A percentile compares a stretch with the other conserved stretches of the same genome.
phyloP scores from a whole-genome alignment of 2,797 vertebrate species.

The Chromobotia macracanthus region DNA sequence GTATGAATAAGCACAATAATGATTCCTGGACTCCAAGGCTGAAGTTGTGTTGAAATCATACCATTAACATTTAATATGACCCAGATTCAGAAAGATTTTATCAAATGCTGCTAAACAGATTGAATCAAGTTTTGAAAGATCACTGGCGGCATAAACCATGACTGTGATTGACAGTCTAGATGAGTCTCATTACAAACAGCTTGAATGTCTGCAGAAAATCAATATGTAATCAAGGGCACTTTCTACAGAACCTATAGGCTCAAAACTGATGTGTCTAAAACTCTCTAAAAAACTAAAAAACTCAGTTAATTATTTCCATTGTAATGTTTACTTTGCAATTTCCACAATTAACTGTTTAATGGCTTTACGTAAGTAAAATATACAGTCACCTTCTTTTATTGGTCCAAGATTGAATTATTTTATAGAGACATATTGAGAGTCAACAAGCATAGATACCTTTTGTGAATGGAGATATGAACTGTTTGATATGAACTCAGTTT shows the following conservation, averaged over 20 bases:
- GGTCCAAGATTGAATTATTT: neutral
- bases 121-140: conserved; percentile 18
- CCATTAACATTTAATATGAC: conserved; percentile 20
- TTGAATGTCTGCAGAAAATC: conserved; percentile 49
- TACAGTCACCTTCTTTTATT: conserved; percentile 4
- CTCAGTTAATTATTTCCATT: conserved; percentile 38
- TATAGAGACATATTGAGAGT: neutral
- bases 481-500: neutral
- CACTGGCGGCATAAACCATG: neutral
- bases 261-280: conserved; percentile 35
- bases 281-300: conserved; percentile 30
- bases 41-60: conserved; percentile 34
- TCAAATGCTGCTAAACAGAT: conserved; percentile 25
- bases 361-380: conserved; percentile 1
- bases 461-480: conserved; percentile 22
- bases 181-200: conserved; percentile 56
- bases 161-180: conserved; percentile 54
- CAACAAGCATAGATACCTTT: neutral
- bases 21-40: conserved; percentile 14
- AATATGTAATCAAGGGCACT: conserved; percentile 55
- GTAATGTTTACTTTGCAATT: neutral
- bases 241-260: conserved; percentile 34
- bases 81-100: conserved; percentile 33
- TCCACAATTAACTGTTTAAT: conserved; percentile 11
- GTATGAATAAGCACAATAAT: conserved; percentile 13